Evolutionary conservation across 37 sponge, comb jelly and placozoan genomes (phyloP), one percentile per base, ranked within the genome.

Genomic region (Diacarnus erythraeanus): DNA sequence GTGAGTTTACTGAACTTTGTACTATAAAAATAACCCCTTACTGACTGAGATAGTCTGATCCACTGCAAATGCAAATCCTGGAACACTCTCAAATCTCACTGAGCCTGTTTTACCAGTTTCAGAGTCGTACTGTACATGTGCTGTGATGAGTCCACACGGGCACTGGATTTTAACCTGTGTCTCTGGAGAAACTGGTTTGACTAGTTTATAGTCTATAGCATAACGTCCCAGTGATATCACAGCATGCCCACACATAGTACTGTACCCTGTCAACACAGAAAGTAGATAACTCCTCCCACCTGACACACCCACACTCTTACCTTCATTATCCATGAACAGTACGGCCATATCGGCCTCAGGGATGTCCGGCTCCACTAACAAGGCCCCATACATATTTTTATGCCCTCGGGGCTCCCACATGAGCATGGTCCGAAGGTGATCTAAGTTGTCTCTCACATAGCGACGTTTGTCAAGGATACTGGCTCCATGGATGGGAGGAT

Each of bases 231-330:
- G 82, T 15, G 92, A 82, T 22, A 97, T 88, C 15, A 88, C 74
- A 69, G 79, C 97, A 83, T 97, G 94, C 0, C 97, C 94, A 85
- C 97, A 97, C 97, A 97, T 97, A 35, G 92, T 93, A 59, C 89
- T 83, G 74, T 88, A 97, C 17, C 93, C 96, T 95, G 64, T 18
- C 31, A 30, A 44, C 34, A 3, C 22, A 21, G 56, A 26, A 65
- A 65, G 66, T 25, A 39, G 42, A 47, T 15, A 30, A 20, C 5
- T 63, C 69, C 6, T 4, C 51, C 43, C 3, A 4, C 23, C 15
- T 43, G 17, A 42, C 4, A 6, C 8, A 38, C 43, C n/a, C 37
- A 21, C 37, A 21, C 5, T 21, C 38, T 8, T 71, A 17, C 71
- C 42, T 23, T 71, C 89, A 64, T 86, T 86, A 60, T 97, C 89